Base-by-base conservation (phyloP, 1,140 invertebrate genomes). In the Calliopsis andreniformis region DNA sequence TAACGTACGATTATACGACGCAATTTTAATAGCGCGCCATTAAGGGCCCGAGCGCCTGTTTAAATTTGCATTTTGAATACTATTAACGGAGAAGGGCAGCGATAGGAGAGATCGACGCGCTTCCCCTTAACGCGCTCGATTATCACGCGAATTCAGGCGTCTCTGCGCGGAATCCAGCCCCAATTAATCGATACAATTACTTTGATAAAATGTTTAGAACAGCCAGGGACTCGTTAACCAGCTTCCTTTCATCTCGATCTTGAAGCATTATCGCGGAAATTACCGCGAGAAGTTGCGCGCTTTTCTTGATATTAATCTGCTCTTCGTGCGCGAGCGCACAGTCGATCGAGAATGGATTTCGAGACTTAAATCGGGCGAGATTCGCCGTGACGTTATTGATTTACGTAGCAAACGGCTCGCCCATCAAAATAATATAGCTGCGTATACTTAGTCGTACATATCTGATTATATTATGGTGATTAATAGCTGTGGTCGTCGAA, bases 391-490 rank as follows among this genome's bases (percentile, higher is more conserved):
- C 56, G 42, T 47, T 49, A 47, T 61, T 61, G 55, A 71, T 71
- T 61, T 71, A 71, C 68, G 56, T 62, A 3, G 56, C 55, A 30
- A 12, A 47, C 35, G 35, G 47, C n/a, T 72, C 32, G 32, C 70
- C 59, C 59, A 43, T 64, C 45, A 43, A 72, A 72, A 72, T 72
- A 72, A 72, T 64, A 32, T 25, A 71, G 63, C 59, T 35, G 45
- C 23, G 39, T 30, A 39, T 55, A 75, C 71, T 75, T 75, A 67
- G 71, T 75, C 71, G 71, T 63, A 23, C 63, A 51, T 75, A 75
- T 67, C 71, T 75, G 71, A 75, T 75, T 67, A 75, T 75, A 67
- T 75, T 75, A 75, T 8, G 25, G n/a, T 75, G 71, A 75, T 75
- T 75, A 75, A 75, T 49, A 53, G 53, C 51, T 20, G 28, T 8